A percentile compares a stretch with the other conserved stretches of the same genome.
Evolutionary conservation across 2,888 invertebrate genomes (phyloP).

Genomic region (Leptinotarsa peninsularis): DNA sequence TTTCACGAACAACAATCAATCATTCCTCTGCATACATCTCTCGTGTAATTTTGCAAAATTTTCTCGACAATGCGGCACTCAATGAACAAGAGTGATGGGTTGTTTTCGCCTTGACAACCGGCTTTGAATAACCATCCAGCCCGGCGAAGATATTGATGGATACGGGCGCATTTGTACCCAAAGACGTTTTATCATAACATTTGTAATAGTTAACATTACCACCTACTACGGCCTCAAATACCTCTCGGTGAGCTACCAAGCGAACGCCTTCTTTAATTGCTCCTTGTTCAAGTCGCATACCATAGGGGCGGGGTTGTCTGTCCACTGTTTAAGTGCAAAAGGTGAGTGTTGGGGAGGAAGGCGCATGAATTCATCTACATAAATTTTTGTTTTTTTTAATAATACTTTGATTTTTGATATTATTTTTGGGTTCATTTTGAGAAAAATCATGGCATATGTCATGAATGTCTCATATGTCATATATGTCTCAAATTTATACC

Average conservation of each 20-base stretch:
- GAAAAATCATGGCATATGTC: no score
- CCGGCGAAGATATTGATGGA: constrained; percentile 20
- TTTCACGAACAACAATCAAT: constrained; percentile 3
- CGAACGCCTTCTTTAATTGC: constrained; percentile 25
- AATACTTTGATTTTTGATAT: no score
- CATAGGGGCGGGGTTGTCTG: constrained; percentile 11
- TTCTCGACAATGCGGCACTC: constrained; percentile 23
- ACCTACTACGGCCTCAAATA: constrained; percentile 21
- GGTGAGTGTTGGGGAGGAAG: neutral
- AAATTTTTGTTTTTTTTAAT: neutral
- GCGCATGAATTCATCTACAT: neutral
- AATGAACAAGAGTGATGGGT: constrained; percentile 23
- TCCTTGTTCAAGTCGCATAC: constrained; percentile 8
- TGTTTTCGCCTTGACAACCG: constrained; percentile 24
- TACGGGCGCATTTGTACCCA: constrained; percentile 21
- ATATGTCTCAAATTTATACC: no score
- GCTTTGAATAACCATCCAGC: constrained; percentile 18
- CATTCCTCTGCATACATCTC: constrained; percentile 8
- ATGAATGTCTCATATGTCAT: no score
- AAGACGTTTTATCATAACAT: constrained; percentile 28
- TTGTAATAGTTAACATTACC: constrained; percentile 25
- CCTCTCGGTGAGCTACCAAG: constrained; percentile 22
- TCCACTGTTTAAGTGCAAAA: constrained; percentile 2
- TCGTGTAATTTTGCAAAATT: constrained; percentile 15
- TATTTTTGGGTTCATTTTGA: no score